phyloP scores from a whole-genome alignment of 2,113 vertebrate genomes.

The Hemiscyllium ocellatum region DNA sequence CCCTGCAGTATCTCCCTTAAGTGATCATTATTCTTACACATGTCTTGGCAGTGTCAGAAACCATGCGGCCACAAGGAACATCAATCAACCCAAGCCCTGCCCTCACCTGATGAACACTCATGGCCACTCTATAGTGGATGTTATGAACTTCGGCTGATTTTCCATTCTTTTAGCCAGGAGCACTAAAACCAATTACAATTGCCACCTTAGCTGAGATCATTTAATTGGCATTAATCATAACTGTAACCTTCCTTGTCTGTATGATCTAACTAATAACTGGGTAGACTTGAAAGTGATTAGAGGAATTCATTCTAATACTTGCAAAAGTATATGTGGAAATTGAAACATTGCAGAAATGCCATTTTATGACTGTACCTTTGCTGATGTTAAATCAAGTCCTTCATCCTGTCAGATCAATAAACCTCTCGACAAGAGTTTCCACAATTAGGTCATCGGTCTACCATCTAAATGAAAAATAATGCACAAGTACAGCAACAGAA shows the following conservation, averaged over 20 bases:
- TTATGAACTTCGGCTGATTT: background rate
- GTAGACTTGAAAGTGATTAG: background rate
- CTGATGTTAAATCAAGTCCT: background rate
- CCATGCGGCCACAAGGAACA: background rate
- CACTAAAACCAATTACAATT: background rate
- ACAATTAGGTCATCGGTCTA: background rate
- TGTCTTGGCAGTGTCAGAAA: background rate
- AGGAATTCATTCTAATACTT: background rate
- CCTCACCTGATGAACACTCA: background rate
- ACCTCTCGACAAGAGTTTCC: background rate
- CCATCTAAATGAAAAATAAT: background rate
- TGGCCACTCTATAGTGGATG: background rate
- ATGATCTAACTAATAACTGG: background rate
- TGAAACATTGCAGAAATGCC: background rate
- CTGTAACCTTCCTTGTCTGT: background rate
- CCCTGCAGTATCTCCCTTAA: background rate
- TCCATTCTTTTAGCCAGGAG: background rate
- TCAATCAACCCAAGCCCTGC: background rate
- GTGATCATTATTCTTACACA: background rate
- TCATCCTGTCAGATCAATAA: background rate
- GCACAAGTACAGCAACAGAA: background rate
- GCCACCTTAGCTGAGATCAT: background rate
- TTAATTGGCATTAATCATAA: background rate
- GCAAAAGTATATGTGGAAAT: background rate
- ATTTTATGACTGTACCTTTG: conserved; percentile 17